Percentiles rank a stretch among this genome's conserved stretches.
Conservation (phyloP, 1,140 invertebrate species). For the Leptestheria dahalacensis region DNA sequence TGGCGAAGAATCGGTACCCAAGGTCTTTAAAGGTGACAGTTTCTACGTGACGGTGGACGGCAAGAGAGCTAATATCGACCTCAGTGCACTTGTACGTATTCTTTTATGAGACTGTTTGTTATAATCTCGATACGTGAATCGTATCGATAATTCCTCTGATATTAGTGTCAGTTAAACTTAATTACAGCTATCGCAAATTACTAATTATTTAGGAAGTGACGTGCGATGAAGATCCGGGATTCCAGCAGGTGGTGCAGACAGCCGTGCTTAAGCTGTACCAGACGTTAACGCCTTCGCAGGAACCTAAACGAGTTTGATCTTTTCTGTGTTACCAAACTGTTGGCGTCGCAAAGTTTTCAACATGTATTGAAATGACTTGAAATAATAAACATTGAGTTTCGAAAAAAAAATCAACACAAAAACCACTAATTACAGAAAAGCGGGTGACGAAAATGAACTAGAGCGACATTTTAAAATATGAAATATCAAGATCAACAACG, state of each 20-base stretch:
- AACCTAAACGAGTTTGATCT: not conserved
- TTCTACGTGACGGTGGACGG: constrained; percentile 70
- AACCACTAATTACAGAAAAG: no score
- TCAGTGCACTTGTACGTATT: constrained; percentile 51
- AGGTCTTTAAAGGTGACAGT: constrained; percentile 81
- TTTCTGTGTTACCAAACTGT: not conserved
- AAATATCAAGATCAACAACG: not conserved
- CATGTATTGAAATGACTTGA: not conserved
- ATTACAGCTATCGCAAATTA: not conserved
- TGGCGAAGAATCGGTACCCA: constrained; percentile 83
- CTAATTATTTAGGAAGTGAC: constrained; percentile 47
- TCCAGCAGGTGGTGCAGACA: constrained; percentile 70
- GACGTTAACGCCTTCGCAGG: constrained; percentile 50
- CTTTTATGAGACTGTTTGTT: no score
- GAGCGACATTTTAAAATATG: no score
- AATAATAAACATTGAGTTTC: no score
- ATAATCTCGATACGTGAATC: no score
- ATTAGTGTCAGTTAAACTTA: no score
- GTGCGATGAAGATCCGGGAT: constrained; percentile 60
- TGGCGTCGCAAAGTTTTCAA: not conserved
- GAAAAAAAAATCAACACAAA: no score
- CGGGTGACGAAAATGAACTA: no score
- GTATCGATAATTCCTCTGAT: no score
- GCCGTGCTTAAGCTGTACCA: constrained; percentile 72
- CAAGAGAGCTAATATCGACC: constrained; percentile 70